Base-by-base conservation (phyloP, 2,113 vertebrate species). In the Corythaeola cristata region DNA sequence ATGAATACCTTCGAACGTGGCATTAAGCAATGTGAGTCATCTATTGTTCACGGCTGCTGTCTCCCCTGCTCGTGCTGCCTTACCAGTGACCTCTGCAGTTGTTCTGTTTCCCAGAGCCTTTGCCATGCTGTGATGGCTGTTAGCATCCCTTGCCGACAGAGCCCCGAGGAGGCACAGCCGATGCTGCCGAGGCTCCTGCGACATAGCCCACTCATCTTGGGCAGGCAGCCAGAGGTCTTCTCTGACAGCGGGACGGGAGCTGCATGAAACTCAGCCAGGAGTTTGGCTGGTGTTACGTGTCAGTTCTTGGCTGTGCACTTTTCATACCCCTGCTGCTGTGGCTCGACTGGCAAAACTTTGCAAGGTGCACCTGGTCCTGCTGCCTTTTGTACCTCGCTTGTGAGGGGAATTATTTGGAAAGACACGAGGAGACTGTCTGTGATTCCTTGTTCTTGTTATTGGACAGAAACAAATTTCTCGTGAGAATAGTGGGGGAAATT, bases 101-200 rank as follows among this genome's bases (percentile, higher is more conserved):
- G 45, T 22, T 86, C 39, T 74, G 28, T 4, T 28, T 91, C 64
- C 1, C 4, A 55, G 39, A 75, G 10, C 80, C 39, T 74, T 89
- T 86, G 32, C 44, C 28, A 69, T 78, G 21, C 39, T 39, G 24
- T 6, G 18, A 19, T 17, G 39, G 27, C n/a, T 73, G 3, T 41
- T 55, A 39, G 18, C 80, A n/a, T 14, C 0, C 2, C 44, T 73
- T n/a, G 6, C 58, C 7, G 5, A 47, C 60, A 86, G 63, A 83
- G 50, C 30, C 78, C 47, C 0, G 0, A 8, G 15, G 75, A 85
- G 35, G 9, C 3, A 3, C n/a, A 41, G 39, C 44, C 2, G 1
- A 8, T 17, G 37, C 27, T 64, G 11, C 23, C 0, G 3, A 56
- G n/a, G 17, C 53, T 67, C 5, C 35, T 35, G 35, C 2, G 3